These are phyloP conservation scores for Dolichallabes microphthalmus DNA, from an alignment of 2,113 vertebrate genomes.

Conservation along the genomic window DNA sequence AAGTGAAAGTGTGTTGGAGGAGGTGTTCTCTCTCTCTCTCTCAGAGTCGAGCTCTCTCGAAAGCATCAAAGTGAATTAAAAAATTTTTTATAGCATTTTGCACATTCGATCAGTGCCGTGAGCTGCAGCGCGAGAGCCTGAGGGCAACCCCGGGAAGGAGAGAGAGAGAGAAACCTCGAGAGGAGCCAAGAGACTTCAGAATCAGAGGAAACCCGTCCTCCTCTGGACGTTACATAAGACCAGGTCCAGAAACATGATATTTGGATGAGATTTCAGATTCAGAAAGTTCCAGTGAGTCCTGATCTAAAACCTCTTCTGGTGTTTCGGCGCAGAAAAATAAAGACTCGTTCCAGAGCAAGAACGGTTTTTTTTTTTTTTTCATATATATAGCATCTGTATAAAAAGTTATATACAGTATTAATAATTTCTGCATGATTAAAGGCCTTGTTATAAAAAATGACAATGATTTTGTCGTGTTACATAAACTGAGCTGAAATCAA, in stretches of 20 bases:
- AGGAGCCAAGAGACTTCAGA: neutral
- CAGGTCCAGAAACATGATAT: neutral
- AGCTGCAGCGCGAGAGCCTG: neutral
- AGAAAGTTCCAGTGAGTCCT: neutral
- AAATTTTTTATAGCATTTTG: neutral
- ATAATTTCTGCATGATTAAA: neutral
- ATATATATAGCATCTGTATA: neutral
- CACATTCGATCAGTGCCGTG: neutral
- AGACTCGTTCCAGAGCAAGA: neutral
- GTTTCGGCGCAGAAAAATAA: neutral
- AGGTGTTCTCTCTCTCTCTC: neutral
- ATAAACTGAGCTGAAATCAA: neutral
- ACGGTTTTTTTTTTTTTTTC: neutral
- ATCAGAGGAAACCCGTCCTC: neutral
- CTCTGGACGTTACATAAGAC: neutral
- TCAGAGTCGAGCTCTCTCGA: neutral
- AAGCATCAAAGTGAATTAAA: neutral
- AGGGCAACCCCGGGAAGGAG: neutral
- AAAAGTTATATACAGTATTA: neutral
- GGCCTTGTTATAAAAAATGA: neutral
- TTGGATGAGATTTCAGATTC: neutral
- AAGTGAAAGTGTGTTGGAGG: neutral
- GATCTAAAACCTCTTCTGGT: neutral
- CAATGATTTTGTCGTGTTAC: neutral
- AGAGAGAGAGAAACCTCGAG: neutral